Evolutionary conservation across 2,113 vertebrate species (phyloP).

Genomic region (Amia ocellicauda): DNA sequence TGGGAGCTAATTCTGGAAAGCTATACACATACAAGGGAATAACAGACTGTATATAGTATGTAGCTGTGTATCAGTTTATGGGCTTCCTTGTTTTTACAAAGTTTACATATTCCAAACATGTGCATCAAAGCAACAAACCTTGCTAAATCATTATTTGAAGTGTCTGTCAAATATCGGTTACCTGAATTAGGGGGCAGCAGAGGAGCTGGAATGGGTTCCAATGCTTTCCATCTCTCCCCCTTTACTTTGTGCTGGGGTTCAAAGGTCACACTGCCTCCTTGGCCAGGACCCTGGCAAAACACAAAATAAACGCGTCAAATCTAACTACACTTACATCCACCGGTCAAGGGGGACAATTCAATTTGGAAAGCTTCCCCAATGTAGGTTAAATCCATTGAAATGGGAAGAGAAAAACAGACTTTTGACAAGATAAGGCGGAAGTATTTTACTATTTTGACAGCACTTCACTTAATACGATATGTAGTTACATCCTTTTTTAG

Average conservation of each 20-base stretch:
- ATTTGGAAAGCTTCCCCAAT: neutral
- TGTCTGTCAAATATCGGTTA: too few relatives aligned
- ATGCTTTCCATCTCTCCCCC: conserved; percentile 49
- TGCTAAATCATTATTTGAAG: too few relatives aligned
- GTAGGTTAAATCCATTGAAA: neutral
- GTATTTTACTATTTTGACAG: neutral
- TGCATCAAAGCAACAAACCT: too few relatives aligned
- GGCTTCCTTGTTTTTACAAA: neutral
- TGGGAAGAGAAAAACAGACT: neutral
- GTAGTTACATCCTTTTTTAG: too few relatives aligned
- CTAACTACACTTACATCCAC: too few relatives aligned
- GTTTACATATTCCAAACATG: neutral
- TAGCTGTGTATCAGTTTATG: too few relatives aligned
- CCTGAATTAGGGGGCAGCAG: conserved; percentile 46
- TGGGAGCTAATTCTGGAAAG: neutral
- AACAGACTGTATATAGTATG: too few relatives aligned
- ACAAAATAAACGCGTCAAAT: neutral
- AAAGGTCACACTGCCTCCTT: conserved; percentile 31
- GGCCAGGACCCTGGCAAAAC: neutral
- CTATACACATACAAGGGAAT: neutral
- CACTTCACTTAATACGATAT: neutral
- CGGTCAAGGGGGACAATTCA: too few relatives aligned
- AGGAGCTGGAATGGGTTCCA: conserved; percentile 45
- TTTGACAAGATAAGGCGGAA: neutral
- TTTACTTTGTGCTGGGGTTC: conserved; percentile 36